Evolutionary conservation across 2,888 invertebrate genomes (phyloP).

Genomic region (Polia nebulosa): DNA sequence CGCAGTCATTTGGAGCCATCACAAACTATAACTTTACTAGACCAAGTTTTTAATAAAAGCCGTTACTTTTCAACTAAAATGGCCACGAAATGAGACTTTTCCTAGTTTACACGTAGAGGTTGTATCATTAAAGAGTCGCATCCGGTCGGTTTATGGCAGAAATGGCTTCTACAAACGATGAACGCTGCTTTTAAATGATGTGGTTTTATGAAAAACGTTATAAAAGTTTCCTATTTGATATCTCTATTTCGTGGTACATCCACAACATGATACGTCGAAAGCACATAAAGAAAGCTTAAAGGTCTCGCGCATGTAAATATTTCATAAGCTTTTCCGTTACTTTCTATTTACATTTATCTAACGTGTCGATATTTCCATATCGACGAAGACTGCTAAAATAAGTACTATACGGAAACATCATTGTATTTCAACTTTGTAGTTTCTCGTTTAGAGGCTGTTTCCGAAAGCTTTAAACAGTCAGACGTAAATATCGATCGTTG

Average conservation of each 20-base stretch:
- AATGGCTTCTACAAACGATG: constrained; percentile 25
- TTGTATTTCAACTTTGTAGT: constrained; percentile 11
- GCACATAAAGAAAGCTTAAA: constrained; percentile 38
- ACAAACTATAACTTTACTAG: constrained; percentile 14
- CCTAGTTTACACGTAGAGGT: constrained; percentile 20
- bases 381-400: constrained; percentile 3
- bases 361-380: constrained; percentile 25
- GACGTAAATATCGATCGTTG: constrained; percentile 60
- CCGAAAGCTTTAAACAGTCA: constrained; percentile 40
- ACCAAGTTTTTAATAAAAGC: constrained; percentile 13
- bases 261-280: constrained; percentile 19
- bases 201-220: constrained; percentile 32
- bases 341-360: constrained; percentile 34
- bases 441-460: constrained; percentile 21
- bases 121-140: constrained; percentile 33
- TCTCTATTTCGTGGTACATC: constrained; percentile 34
- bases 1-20: constrained; percentile 20
- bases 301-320: constrained; percentile 42
- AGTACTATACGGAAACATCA: constrained; percentile 5
- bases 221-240: constrained; percentile 34
- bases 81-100: constrained; percentile 35
- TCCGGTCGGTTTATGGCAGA: constrained; percentile 28
- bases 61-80: constrained; percentile 21
- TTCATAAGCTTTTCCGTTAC: constrained; percentile 45
- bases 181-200: constrained; percentile 28